Percentiles rank a stretch among this genome's conserved stretches.
phyloP scores from a whole-genome alignment of 2,797 vertebrate species.

The Pangasius larnaudii region DNA sequence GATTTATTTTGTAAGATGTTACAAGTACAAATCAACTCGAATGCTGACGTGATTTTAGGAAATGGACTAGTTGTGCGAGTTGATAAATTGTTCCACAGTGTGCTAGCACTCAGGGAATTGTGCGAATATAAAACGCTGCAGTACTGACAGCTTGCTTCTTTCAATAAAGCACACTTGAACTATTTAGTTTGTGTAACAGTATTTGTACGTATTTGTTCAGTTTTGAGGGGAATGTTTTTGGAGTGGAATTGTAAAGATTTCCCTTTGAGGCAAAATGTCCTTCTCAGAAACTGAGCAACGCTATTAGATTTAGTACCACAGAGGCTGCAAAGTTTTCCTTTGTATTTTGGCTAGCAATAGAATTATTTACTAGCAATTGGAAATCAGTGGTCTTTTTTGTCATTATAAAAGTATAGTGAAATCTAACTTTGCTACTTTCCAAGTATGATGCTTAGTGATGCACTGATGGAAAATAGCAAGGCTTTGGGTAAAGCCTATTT shows the following conservation, averaged over 20 bases:
- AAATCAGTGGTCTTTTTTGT: background rate
- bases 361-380: background rate
- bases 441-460: background rate
- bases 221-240: background rate
- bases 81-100: background rate
- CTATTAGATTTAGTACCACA: background rate
- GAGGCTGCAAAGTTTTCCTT: background rate
- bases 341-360: background rate
- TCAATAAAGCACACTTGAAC: background rate
- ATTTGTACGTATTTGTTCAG: background rate
- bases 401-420: background rate
- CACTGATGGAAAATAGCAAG: background rate
- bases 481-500: background rate
- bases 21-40: background rate
- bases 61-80: background rate
- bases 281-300: background rate
- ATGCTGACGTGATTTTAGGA: background rate
- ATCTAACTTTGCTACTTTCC: background rate
- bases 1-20: background rate
- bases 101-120: background rate
- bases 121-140: conserved; percentile 6
- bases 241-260: background rate
- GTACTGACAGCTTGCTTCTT: background rate
- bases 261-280: background rate
- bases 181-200: background rate